Conservation (phyloP, 2,888 invertebrate genomes). For the Andrena minutula region DNA sequence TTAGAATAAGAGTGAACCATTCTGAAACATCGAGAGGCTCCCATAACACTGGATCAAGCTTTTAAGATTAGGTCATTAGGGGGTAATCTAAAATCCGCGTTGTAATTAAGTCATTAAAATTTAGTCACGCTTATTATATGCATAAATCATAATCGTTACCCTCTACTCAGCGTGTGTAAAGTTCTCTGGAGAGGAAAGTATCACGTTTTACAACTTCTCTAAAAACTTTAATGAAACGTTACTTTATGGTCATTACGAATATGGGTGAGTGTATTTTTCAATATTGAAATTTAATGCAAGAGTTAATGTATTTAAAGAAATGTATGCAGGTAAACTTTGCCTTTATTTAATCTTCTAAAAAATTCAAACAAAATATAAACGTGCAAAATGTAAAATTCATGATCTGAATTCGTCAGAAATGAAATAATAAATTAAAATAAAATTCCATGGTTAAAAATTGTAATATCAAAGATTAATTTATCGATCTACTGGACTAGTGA, state of each 20-base stretch:
- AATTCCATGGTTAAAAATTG: no score
- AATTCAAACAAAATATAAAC: no score
- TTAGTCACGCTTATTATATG: neutral
- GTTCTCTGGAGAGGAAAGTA: neutral
- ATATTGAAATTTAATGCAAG: neutral
- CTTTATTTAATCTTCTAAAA: no score
- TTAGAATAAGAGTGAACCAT: slow-evolving; percentile 10
- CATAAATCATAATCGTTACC: slow-evolving; percentile 4
- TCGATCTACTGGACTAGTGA: no score
- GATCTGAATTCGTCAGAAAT: no score
- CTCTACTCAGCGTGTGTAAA: neutral
- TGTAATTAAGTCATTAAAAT: slow-evolving; percentile 21
- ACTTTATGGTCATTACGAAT: neutral
- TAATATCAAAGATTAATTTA: no score
- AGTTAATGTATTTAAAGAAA: neutral
- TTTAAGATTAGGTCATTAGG: slow-evolving; percentile 7
- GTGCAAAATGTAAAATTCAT: no score
- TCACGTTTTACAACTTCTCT: neutral
- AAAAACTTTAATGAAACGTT: slow-evolving; percentile 8
- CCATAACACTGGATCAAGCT: slow-evolving; percentile 2
- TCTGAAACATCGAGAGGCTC: neutral
- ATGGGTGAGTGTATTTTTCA: neutral
- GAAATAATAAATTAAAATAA: no score
- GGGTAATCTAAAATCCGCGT: neutral
- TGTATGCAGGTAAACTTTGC: no score